phyloP scores from a whole-genome alignment of 2,113 vertebrate species.

The Anarhynchus alexandrinus region DNA sequence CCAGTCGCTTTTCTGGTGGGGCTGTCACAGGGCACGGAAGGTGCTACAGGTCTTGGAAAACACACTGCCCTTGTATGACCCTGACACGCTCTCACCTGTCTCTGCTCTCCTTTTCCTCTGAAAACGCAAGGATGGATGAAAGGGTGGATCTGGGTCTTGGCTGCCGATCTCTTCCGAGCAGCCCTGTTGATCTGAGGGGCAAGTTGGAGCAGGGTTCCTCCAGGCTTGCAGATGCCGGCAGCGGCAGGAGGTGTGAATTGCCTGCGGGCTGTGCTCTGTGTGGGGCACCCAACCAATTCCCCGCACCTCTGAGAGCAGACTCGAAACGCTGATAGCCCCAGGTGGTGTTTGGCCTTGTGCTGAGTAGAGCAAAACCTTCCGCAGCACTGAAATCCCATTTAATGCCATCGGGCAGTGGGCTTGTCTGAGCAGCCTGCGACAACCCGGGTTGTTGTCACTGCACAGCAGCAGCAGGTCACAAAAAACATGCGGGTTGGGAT shows the following conservation, averaged over 20 bases:
- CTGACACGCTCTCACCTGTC: background rate
- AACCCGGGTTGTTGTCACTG: accelerated
- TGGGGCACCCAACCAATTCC: background rate
- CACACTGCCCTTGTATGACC: background rate
- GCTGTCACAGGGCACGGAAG: background rate
- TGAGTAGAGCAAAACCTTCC: background rate
- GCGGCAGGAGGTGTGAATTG: background rate
- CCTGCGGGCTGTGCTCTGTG: background rate
- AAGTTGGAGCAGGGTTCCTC: background rate
- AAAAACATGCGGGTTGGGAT: accelerated
- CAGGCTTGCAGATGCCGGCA: background rate
- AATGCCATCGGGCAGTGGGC: accelerated
- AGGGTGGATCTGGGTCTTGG: background rate
- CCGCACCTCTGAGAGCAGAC: background rate
- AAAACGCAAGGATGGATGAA: background rate
- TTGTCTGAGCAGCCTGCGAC: background rate
- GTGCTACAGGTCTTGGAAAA: background rate
- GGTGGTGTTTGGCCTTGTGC: accelerated
- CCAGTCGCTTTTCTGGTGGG: background rate
- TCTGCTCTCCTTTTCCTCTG: background rate
- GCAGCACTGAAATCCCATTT: background rate
- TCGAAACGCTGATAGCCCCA: background rate
- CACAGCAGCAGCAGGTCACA: background rate
- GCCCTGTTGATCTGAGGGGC: background rate
- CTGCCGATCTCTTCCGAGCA: background rate